A percentile compares a stretch with the other conserved stretches of the same genome.
Conservation (phyloP, 2,797 vertebrate species). For the Novumbra hubbsi region DNA sequence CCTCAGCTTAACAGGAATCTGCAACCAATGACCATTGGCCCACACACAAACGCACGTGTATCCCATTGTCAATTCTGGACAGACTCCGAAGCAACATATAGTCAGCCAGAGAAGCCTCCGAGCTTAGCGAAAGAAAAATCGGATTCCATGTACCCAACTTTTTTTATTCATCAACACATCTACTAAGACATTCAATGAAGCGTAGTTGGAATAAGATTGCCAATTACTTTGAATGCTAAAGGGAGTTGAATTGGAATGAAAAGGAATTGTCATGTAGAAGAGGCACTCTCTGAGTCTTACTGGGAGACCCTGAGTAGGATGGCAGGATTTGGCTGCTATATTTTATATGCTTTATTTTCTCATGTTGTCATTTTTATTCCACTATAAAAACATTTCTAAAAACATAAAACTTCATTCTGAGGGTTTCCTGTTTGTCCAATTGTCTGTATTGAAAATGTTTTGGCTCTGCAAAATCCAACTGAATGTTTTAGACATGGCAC, state of each 20-base stretch:
- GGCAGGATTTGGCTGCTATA: conserved; percentile 53
- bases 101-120: conserved; percentile 16
- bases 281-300: conserved; percentile 45
- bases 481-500: no score
- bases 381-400: conserved; percentile 61
- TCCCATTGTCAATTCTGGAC: background rate
- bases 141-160: conserved; percentile 49
- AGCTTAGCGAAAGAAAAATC: conserved; percentile 26
- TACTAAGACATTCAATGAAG: conserved; percentile 64
- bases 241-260: conserved; percentile 55
- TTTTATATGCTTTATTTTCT: conserved; percentile 65
- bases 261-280: conserved; percentile 56
- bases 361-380: conserved; percentile 65
- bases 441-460: conserved; percentile 23
- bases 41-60: background rate
- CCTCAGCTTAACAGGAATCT: background rate
- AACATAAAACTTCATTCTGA: conserved; percentile 34
- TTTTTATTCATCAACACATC: conserved; percentile 62
- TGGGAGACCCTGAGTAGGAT: conserved; percentile 31
- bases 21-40: background rate
- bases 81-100: conserved; percentile 25
- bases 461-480: background rate
- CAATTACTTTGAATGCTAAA: conserved; percentile 64
- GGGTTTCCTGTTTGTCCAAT: conserved; percentile 39
- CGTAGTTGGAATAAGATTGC: conserved; percentile 66